Evolutionary conservation across 1,140 invertebrate species (phyloP).

Genomic region (Orussus abietinus): DNA sequence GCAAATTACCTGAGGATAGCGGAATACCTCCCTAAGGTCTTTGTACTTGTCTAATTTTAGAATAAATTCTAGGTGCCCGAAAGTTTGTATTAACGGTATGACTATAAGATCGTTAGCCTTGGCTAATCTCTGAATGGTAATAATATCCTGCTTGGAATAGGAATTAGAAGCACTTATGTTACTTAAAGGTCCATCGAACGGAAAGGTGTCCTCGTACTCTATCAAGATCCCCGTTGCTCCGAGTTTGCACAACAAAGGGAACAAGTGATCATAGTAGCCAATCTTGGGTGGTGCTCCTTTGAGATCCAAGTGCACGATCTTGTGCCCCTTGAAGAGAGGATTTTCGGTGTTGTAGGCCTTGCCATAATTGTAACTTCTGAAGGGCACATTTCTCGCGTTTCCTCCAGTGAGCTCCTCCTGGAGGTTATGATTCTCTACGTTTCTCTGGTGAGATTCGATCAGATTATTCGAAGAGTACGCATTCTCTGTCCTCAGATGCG

Average conservation of each 20-base stretch:
- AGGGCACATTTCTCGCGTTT: constrained; percentile 14
- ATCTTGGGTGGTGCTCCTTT: constrained; percentile 84
- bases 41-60: constrained; percentile 75
- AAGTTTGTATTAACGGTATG: constrained; percentile 92
- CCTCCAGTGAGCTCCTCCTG: constrained; percentile 10
- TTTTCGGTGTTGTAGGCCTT: constrained; percentile 11
- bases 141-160: constrained; percentile 70
- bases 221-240: constrained; percentile 85
- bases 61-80: constrained; percentile 90
- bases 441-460: constrained; percentile 21
- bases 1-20: constrained; percentile 77
- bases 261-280: constrained; percentile 66
- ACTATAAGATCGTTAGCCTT: constrained; percentile 68
- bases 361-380: constrained; percentile 13
- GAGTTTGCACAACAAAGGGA: constrained; percentile 70
- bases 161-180: constrained; percentile 70
- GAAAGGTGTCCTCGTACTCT: constrained; percentile 99
- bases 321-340: constrained; percentile 41
- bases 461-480: constrained; percentile 26
- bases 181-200: constrained; percentile 69
- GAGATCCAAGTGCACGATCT: constrained; percentile 80
- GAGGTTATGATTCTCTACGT: constrained; percentile 11
- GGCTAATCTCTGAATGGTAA: constrained; percentile 61
- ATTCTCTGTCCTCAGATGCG: constrained; percentile 24
- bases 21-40: constrained; percentile 70